Base-by-base conservation (phyloP, 2,113 vertebrate species). In the Gambusia affinis region DNA sequence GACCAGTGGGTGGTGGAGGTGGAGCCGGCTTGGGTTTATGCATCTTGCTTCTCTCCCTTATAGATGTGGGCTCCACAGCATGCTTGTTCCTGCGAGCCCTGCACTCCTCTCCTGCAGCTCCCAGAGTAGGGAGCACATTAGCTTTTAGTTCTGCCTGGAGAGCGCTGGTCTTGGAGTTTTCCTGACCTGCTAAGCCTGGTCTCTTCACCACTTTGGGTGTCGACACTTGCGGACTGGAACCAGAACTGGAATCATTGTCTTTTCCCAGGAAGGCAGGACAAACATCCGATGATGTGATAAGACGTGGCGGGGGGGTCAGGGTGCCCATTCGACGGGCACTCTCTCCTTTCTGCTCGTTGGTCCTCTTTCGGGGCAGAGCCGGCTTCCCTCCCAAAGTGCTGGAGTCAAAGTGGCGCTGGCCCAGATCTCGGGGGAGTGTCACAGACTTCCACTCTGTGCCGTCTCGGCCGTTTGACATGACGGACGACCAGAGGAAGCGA, bases 1-100 rank as follows among this genome's bases (percentile, higher is more conserved):
- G 61, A 8, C 92, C 81, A 1, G 92, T 83, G 0, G 96, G 95
- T 0, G 97, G 97, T 1, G 96, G 97, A 0, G 97, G 97, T 0
- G 97, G 97, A 17, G 95, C 95, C 0, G 96, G 97, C 65, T 99
- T 99, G 74, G 96, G 93, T 89, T 97, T 99, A 2, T 95, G 92
- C 30, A 96, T 72, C 73, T 96, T 98, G 39, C 92, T 95, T 85
- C 95, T 95, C 69, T 98, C 97, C 91, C 94, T 96, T 68, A 93
- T 92, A 0, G 90, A 83, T 0, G 92, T 89, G 37, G 89, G 71
- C 69, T 98, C 97, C 0, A 88, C 89, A 31, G 88, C 39, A 68
- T 94, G 94, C 92, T 96, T 98, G 85, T 95, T 91, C 84, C 97
- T 93, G 83, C 98, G 94, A 37, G 92, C 88, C 12, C 95, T 93